Evolutionary conservation across 2,888 invertebrate genomes (phyloP).

Genomic region (Polyommatus iphigenia): DNA sequence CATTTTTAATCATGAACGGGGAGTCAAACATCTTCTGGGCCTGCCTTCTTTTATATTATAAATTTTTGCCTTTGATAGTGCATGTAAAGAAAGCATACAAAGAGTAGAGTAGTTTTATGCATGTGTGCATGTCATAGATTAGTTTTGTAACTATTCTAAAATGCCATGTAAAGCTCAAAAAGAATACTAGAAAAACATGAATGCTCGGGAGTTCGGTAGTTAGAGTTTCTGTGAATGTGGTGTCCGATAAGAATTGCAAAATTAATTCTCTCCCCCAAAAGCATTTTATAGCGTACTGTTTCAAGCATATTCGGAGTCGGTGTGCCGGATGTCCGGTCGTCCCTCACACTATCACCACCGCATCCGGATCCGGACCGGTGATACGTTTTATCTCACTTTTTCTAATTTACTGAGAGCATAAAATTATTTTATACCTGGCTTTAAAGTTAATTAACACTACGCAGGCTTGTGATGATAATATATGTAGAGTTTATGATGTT

Average conservation of each 20-base stretch:
- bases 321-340: background rate
- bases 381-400: conserved; percentile 10
- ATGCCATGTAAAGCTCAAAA: too few relatives aligned
- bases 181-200: too few relatives aligned
- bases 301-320: background rate
- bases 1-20: too few relatives aligned
- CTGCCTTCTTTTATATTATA: too few relatives aligned
- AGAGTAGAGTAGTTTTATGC: too few relatives aligned
- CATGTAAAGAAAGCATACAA: too few relatives aligned
- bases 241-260: background rate
- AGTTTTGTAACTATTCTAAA: too few relatives aligned
- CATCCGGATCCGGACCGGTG: background rate
- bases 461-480: background rate
- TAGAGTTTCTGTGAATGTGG: too few relatives aligned
- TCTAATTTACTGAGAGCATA: background rate
- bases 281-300: background rate
- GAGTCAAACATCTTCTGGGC: too few relatives aligned
- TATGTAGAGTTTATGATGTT: background rate
- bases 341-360: background rate
- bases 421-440: background rate
- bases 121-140: too few relatives aligned
- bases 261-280: background rate
- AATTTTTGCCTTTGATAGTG: too few relatives aligned
- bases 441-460: background rate
- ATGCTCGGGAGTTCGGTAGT: too few relatives aligned